A percentile compares a stretch with the other conserved stretches of the same genome.
Evolutionary conservation across 2,888 invertebrate species (phyloP).

Genomic region (Bimastos eiseni): DNA sequence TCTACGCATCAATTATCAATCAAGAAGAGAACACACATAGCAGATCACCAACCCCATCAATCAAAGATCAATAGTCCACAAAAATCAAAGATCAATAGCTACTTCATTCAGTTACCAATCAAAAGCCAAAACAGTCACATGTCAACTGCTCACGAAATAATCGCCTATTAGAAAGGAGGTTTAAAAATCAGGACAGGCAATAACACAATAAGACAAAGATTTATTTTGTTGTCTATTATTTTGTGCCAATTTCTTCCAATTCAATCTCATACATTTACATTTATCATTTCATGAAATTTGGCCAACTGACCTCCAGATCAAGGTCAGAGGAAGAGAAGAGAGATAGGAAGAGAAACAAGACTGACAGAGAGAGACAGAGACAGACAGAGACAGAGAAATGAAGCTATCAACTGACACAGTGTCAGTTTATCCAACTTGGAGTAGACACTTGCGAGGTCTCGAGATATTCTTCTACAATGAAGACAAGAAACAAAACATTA

Average conservation of each 20-base stretch:
- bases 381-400: neutral
- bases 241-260: too few relatives aligned
- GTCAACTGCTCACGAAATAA: neutral
- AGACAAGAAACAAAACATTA: neutral
- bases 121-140: neutral
- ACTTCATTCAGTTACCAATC: neutral
- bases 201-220: too few relatives aligned
- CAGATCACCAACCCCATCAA: neutral
- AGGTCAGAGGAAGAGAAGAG: neutral
- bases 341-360: neutral
- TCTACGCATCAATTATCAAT: neutral
- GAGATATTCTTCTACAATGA: constrained; percentile 79
- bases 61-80: neutral
- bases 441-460: constrained; percentile 92
- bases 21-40: neutral
- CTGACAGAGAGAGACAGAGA: neutral
- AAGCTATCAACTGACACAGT: constrained; percentile 76
- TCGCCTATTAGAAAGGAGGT: neutral
- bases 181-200: neutral
- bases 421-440: constrained; percentile 95
- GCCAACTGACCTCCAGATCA: neutral
- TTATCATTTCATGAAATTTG: neutral
- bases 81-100: neutral
- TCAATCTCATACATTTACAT: neutral
- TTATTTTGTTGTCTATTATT: neutral